Conservation (phyloP, 2,797 vertebrate species). For the Hoplostethus atlanticus region DNA sequence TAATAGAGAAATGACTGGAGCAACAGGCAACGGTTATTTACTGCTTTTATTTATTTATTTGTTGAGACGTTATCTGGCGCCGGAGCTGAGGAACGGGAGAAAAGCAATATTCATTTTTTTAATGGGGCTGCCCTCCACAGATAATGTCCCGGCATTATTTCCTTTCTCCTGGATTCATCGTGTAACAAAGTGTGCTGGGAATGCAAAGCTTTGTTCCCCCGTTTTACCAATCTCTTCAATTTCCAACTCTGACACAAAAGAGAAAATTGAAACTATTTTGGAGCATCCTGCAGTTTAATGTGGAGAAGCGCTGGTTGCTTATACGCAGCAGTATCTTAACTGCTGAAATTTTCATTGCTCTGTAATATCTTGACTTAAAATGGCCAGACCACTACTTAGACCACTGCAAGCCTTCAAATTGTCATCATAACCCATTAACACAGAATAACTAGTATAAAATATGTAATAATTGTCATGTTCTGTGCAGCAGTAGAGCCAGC, state of each 20-base stretch:
- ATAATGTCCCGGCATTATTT: constrained; percentile 66
- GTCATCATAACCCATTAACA: background rate
- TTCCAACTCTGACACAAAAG: constrained; percentile 1
- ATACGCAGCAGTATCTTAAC: background rate
- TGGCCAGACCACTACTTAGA: background rate
- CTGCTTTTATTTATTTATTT: constrained; percentile 80
- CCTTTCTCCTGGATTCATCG: constrained; percentile 48
- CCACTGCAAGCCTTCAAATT: background rate
- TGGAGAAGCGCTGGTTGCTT: background rate
- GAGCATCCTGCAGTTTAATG: background rate
- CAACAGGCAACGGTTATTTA: constrained; percentile 76
- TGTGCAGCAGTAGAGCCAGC: background rate
- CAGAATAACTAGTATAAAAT: background rate
- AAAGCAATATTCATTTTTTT: constrained; percentile 78
- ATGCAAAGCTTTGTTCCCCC: constrained; percentile 40
- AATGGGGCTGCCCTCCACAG: constrained; percentile 63
- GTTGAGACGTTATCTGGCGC: constrained; percentile 70
- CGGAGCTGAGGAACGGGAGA: constrained; percentile 35
- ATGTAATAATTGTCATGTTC: background rate
- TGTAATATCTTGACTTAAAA: background rate
- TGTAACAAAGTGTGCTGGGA: constrained; percentile 38
- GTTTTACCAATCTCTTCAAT: constrained; percentile 14
- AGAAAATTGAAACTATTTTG: background rate
- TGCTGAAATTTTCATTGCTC: constrained; percentile 1
- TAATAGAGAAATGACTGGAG: constrained; percentile 81